A percentile compares a stretch with the other conserved stretches of the same genome.
Evolutionary conservation across 2,113 vertebrate genomes (phyloP).

Genomic region (Connochaetes taurinus): DNA sequence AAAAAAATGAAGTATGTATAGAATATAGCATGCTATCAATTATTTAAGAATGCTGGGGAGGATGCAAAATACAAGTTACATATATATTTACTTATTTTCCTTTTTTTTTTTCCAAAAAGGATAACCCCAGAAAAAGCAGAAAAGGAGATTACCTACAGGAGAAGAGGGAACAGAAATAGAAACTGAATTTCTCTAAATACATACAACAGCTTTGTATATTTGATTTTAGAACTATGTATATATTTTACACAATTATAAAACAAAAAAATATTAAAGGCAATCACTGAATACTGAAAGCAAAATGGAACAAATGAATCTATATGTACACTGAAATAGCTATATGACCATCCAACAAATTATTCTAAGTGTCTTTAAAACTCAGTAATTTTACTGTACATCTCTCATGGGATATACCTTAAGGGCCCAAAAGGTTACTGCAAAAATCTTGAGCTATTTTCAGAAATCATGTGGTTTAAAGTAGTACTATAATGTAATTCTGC

Average conservation of each 20-base stretch:
- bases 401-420: background rate
- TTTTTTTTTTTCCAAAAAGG: background rate
- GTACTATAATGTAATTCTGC: background rate
- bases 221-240: slow-evolving; percentile 13
- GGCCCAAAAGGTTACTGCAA: background rate
- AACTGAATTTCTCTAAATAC: background rate
- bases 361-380: slow-evolving; percentile 6
- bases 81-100: background rate
- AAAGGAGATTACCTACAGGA: background rate
- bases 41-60: background rate
- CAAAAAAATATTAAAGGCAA: background rate
- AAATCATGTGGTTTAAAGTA: background rate
- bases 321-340: background rate
- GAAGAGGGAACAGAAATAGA: background rate
- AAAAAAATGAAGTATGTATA: background rate
- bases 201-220: background rate
- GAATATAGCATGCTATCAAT: background rate
- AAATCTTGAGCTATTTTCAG: slow-evolving; percentile 29
- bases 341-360: background rate
- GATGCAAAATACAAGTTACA: background rate
- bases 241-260: background rate
- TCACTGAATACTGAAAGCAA: background rate
- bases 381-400: background rate
- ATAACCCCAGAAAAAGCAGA: background rate
- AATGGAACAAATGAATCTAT: background rate